Conservation (phyloP, 2,113 vertebrate genomes). For the Electrona antarctica region DNA sequence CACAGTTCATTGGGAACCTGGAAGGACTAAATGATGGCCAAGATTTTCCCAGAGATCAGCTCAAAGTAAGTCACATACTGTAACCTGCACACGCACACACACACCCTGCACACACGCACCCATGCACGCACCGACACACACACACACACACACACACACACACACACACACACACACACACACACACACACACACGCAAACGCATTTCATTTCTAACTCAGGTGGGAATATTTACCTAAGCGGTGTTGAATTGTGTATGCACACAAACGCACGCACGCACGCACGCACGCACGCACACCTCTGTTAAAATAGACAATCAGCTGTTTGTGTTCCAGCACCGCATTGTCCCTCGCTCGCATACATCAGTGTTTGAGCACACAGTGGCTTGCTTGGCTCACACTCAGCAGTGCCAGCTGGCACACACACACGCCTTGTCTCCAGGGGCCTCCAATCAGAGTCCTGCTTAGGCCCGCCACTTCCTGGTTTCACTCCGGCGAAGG, state of each 20-base stretch:
- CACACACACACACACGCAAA: background rate
- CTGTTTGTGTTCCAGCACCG: slow-evolving; percentile 42
- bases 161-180: too few species aligned
- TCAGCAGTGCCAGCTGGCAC: slow-evolving; percentile 58
- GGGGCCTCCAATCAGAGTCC: slow-evolving; percentile 55
- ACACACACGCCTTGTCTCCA: slow-evolving; percentile 32
- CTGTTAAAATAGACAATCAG: slow-evolving; percentile 15
- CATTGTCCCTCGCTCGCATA: slow-evolving; percentile 46
- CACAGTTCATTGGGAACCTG: slow-evolving; percentile 92
- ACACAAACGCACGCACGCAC: slow-evolving; percentile 2
- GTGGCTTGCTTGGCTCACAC: slow-evolving; percentile 44
- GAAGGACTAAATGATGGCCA: slow-evolving; percentile 92
- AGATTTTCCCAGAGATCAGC: slow-evolving; percentile 92
- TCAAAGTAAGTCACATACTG: slow-evolving; percentile 85
- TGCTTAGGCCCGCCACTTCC: slow-evolving; percentile 48
- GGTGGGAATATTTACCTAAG: too few species aligned
- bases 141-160: slow-evolving; percentile 2
- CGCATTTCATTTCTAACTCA: too few species aligned
- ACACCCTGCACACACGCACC: too few species aligned
- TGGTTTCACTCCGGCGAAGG: slow-evolving; percentile 13
- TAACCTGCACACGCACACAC: slow-evolving; percentile 20
- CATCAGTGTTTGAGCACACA: slow-evolving; percentile 40
- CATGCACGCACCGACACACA: slow-evolving; percentile 12
- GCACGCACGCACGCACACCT: slow-evolving; percentile 31
- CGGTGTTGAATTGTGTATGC: too few species aligned